phyloP scores from a whole-genome alignment of 2,113 vertebrate species.

The Mustelus asterias region DNA sequence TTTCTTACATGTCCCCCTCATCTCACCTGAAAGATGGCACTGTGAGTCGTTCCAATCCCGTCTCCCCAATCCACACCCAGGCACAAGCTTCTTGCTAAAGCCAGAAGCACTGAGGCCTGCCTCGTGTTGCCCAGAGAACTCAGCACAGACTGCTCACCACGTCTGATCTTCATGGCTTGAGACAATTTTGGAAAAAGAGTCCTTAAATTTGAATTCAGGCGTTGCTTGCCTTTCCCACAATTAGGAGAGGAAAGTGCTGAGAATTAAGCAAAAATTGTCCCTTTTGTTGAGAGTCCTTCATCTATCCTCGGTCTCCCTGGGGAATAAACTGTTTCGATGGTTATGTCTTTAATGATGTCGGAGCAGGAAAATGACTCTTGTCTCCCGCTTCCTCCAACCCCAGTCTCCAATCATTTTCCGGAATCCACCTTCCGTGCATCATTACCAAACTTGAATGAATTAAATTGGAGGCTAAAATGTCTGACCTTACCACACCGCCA shows the following conservation, averaged over 20 bases:
- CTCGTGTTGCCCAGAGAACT: neutral
- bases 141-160: neutral
- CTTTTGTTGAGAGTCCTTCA: neutral
- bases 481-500: neutral
- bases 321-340: neutral
- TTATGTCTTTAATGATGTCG: neutral
- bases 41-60: no score
- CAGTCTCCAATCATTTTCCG: neutral
- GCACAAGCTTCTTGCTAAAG: no score
- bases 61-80: no score
- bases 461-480: neutral
- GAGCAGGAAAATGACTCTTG: neutral
- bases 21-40: no score
- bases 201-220: neutral
- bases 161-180: neutral
- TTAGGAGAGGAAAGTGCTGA: neutral
- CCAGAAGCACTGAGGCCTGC: no score
- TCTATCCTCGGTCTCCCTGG: neutral
- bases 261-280: neutral
- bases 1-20: no score
- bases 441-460: neutral
- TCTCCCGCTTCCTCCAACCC: neutral
- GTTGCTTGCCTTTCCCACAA: neutral
- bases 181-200: neutral
- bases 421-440: neutral